Percentiles rank a stretch among this genome's conserved stretches.
phyloP scores from a whole-genome alignment of 2,888 invertebrate genomes.

The Drosophila macrothrix region DNA sequence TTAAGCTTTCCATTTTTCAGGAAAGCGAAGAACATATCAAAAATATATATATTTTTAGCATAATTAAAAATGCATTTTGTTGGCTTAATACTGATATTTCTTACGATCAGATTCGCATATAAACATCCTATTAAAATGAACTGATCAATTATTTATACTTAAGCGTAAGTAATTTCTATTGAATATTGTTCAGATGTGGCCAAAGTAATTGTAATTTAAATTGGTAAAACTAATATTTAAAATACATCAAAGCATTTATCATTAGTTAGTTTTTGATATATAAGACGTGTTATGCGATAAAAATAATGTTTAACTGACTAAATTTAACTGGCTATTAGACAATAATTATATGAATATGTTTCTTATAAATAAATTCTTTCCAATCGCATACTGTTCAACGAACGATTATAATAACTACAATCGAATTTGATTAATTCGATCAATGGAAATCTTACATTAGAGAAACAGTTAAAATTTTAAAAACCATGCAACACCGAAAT shows the following conservation, averaged over 20 bases:
- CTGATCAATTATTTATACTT: background rate
- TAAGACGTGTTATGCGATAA: too few relatives aligned
- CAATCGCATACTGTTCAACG: background rate
- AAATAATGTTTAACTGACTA: background rate
- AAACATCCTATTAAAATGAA: background rate
- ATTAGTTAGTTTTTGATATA: background rate
- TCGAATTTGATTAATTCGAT: background rate
- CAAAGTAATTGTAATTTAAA: background rate
- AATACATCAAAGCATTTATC: background rate
- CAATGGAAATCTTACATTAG: background rate
- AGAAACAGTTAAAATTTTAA: background rate
- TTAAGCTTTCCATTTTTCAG: background rate
- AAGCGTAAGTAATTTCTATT: background rate
- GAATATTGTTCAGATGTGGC: constrained; percentile 1
- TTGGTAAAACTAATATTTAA: too few relatives aligned
- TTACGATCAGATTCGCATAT: fast-evolving
- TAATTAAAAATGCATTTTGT: background rate
- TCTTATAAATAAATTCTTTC: background rate
- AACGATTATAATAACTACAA: background rate
- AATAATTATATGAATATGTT: background rate
- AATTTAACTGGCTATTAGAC: background rate
- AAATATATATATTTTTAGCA: background rate
- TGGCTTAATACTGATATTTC: background rate
- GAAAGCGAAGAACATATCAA: background rate
- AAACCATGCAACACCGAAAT: fast-evolving